These are phyloP conservation scores for Campoletis sonorensis DNA, from an alignment of 1,140 invertebrate genomes.

Conservation along the genomic window DNA sequence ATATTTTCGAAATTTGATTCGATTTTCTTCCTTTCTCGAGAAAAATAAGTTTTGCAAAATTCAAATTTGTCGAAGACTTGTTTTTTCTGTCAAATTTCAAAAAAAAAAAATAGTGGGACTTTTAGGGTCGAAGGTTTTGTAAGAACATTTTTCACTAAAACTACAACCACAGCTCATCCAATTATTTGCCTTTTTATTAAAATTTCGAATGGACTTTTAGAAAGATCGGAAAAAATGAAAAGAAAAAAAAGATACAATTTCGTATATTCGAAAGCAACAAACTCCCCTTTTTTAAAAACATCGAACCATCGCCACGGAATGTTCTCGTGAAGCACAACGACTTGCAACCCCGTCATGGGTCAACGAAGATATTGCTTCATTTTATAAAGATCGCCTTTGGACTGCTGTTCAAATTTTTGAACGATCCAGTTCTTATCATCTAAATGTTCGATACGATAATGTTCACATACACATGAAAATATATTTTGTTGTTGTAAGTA, in stretches of 20 bases:
- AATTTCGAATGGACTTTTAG: no score
- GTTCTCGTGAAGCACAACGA: conserved; percentile 6
- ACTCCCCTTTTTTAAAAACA: background rate
- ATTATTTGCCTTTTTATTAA: no score
- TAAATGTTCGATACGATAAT: background rate
- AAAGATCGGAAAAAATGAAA: background rate
- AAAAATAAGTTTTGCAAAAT: no score
- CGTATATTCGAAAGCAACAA: background rate
- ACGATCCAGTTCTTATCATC: background rate
- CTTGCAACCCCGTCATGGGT: conserved; percentile 17
- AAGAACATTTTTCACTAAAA: no score
- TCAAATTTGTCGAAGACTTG: no score
- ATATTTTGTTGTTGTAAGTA: background rate
- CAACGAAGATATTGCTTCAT: conserved; percentile 11
- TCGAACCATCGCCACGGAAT: background rate
- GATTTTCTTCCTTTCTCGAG: no score
- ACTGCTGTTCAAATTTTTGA: background rate
- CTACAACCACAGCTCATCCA: no score
- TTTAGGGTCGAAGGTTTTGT: no score
- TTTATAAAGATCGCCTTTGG: background rate
- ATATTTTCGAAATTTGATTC: no score
- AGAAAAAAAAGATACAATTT: background rate
- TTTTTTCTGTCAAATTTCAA: no score
- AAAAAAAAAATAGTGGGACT: no score
- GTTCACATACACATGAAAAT: background rate